Base-by-base conservation (phyloP, 1,140 invertebrate genomes). In the Drosophila tristis region DNA sequence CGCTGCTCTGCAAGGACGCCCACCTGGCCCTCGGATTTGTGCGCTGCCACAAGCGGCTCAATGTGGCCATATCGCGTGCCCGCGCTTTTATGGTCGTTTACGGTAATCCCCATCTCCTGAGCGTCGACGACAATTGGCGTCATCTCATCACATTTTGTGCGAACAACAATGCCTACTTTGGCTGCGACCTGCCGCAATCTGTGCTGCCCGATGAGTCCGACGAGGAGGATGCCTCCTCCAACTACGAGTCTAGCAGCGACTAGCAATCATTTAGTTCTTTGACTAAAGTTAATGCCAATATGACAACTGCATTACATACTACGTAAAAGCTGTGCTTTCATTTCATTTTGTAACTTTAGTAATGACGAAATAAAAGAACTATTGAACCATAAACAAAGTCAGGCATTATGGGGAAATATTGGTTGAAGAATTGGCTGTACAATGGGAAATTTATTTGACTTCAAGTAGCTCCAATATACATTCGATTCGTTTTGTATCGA, bases 31-130 rank as follows among this genome's bases (percentile, higher is more conserved):
- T 98, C 15, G 96, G 97, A 15, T 98, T 98, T 92, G 94, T 97
- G 7, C 93, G 93, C 39, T 95, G 94, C 78, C 95, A 94, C 25
- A 95, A 96, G 92, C 93, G 97, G 77, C 94, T 98, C 77, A 98
- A 98, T 93, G 97, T 98, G 2, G 95, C 97, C 7, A 94, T 98
- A 20, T 98, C 97, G 7, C 94, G 97, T 78, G 96, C 97, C 7
- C 95, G 96, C 77, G 94, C 95, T 13, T 91, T 98, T 35, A 92
- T 97, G 25, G 94, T 98, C 57, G 93, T 98, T 55, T 93, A 98
- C 73, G 97, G 97, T 31, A 96, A 98, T 93, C 97, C 97, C 2
- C 92, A 95, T 90, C 91, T 98, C 4, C 92, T 99, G 20, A 79
- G 90, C 25, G 82, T 93, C 67, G 97, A 98, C 92, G 76, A 93